A percentile compares a stretch with the other conserved stretches of the same genome.
phyloP scores from a whole-genome alignment of 2,888 invertebrate species.

The Sesia apiformis region DNA sequence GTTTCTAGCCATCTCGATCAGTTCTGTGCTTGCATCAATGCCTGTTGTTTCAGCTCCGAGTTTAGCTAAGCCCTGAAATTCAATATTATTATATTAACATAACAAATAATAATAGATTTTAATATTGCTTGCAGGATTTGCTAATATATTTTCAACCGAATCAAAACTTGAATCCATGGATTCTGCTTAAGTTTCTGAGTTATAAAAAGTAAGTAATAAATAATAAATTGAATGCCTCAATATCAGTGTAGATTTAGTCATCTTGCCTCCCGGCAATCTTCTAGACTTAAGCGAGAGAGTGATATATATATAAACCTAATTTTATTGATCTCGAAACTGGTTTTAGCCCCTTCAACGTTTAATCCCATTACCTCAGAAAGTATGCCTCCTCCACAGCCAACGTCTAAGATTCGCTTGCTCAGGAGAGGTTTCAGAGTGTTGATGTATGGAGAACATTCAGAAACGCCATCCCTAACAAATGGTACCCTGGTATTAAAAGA shows the following conservation, averaged over 20 bases:
- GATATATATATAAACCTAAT: too few species aligned
- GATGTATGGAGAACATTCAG: slow-evolving; percentile 51
- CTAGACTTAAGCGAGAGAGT: slow-evolving; percentile 50
- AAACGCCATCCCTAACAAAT: slow-evolving; percentile 82
- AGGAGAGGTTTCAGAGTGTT: slow-evolving; percentile 75
- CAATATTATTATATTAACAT: neutral
- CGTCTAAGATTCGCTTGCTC: slow-evolving; percentile 83
- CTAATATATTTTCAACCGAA: too few species aligned
- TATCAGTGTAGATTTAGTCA: too few species aligned
- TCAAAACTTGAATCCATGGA: too few species aligned
- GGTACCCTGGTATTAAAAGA: slow-evolving; percentile 68
- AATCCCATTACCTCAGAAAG: slow-evolving; percentile 74
- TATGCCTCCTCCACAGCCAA: slow-evolving; percentile 95
- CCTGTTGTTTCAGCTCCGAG: slow-evolving; percentile 88
- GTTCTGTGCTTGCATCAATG: slow-evolving; percentile 83
- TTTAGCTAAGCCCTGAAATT: slow-evolving; percentile 79
- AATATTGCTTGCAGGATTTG: too few species aligned
- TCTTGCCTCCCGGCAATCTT: too few species aligned
- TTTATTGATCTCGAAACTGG: too few species aligned
- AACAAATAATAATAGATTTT: too few species aligned
- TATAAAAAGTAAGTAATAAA: too few species aligned
- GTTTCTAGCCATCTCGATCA: slow-evolving; percentile 79
- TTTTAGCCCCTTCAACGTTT: too few species aligned
- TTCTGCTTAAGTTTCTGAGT: too few species aligned
- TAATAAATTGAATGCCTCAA: too few species aligned